phyloP scores from a whole-genome alignment of 2,888 invertebrate species.

The Fissipunctia ypsillon region DNA sequence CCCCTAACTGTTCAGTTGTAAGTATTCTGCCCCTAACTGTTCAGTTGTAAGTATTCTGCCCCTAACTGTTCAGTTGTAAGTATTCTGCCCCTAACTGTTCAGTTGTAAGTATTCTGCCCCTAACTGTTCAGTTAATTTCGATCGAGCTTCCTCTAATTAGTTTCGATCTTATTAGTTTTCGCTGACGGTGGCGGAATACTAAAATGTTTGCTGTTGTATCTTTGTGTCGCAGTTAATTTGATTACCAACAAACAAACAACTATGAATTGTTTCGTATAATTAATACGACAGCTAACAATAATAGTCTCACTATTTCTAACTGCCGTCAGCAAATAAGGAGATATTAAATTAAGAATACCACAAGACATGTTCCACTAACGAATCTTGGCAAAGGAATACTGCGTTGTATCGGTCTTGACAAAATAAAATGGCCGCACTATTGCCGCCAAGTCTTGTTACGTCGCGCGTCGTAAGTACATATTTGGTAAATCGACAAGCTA shows the following conservation, averaged over 20 bases:
- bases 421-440: constrained; percentile 29
- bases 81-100: no score
- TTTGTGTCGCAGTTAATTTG: constrained; percentile 8
- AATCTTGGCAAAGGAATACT: constrained; percentile 43
- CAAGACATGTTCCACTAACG: constrained; percentile 35
- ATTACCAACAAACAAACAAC: constrained; percentile 15
- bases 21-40: no score
- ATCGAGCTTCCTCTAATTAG: constrained; percentile 32
- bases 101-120: constrained; percentile 25
- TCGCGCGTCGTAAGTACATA: neutral
- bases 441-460: constrained; percentile 1
- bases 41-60: no score
- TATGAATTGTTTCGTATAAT: neutral
- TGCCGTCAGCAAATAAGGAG: constrained; percentile 9
- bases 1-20: no score
- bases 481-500: constrained; percentile 2
- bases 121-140: neutral
- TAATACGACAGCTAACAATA: constrained; percentile 2
- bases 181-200: constrained; percentile 36
- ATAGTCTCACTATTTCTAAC: neutral
- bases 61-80: no score
- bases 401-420: constrained; percentile 12
- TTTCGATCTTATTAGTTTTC: constrained; percentile 27
- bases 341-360: constrained; percentile 11
- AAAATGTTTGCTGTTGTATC: constrained; percentile 19